Conservation (phyloP, 2,797 vertebrate genomes). For the Chaenodraco wilsoni region DNA sequence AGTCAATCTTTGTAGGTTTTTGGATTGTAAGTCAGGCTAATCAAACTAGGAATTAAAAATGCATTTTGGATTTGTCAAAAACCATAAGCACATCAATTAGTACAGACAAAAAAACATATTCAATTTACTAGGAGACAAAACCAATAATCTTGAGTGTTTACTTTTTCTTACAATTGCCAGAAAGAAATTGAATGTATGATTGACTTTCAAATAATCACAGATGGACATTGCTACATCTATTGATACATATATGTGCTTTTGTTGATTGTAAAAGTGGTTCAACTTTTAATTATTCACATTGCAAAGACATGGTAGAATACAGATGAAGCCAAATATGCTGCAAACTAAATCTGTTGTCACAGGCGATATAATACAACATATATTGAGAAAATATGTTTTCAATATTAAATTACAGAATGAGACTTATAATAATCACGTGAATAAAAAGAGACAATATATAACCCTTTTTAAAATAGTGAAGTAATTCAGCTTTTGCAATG, state of each 20-base stretch:
- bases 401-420: not conserved
- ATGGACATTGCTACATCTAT: not conserved
- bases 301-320: constrained; percentile 17
- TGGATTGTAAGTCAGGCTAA: not conserved
- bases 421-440: not conserved
- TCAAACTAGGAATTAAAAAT: not conserved
- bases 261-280: constrained; percentile 33
- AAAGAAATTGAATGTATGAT: not conserved
- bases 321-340: constrained; percentile 13
- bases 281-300: constrained; percentile 42
- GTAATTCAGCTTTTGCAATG: too few relatives aligned
- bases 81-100: not conserved
- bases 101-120: not conserved
- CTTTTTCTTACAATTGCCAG: not conserved
- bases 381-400: not conserved
- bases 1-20: not conserved
- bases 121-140: not conserved
- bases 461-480: too few relatives aligned
- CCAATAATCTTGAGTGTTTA: too few relatives aligned
- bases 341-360: not conserved
- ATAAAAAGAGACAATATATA: not conserved
- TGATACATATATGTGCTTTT: not conserved
- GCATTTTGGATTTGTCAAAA: too few relatives aligned
- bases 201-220: not conserved
- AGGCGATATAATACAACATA: not conserved